Base-by-base conservation (phyloP, 2,113 vertebrate genomes). In the Prietella phreatophila region DNA sequence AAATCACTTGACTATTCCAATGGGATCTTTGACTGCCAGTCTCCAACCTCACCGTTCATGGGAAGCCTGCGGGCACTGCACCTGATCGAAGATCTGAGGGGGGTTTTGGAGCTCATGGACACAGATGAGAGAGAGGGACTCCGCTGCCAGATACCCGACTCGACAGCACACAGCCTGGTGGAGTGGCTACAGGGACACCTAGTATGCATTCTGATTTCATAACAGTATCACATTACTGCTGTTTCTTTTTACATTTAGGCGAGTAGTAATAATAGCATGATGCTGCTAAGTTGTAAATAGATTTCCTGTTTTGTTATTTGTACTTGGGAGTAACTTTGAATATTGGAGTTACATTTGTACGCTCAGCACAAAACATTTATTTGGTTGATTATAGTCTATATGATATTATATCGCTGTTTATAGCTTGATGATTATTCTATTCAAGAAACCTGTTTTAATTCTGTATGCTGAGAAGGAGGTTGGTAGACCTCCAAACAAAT, bases 21-120 rank as follows among this genome's bases (percentile, higher is more conserved):
- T 53, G 97, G 98, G 82, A 93, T 99, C 89, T 99, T 97, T 89
- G 98, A 99, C 92, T 99, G 97, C 91, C 98, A 99, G 93, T 99
- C 98, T 0, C 98, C 98, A 42, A 98, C 97, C 0, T 99, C 98
- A 8, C 98, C 98, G 0, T 99, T 98, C 93, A 97, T 99, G 95
- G 97, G 98, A 30, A 93, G 94, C 88, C 92, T 99, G 88, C 95
- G 97, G 60, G 97, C 96, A 0, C 94, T 99, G 88, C 97, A 99
- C 84, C 96, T 99, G 0, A 94, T 99, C 86, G 98, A 99, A 87
- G 98, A 99, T 87, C 93, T 99, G 73, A 92, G 97, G 27, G 95
- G 96, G 0, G 88, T 98, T 90, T 91, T 99, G 86, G 97, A 99
- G 92, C 91, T 99, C 93, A 98, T 99, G 98, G 98, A 98, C 42